Evolutionary conservation across 2,113 vertebrate genomes (phyloP).

Genomic region (Suncus etruscus): DNA sequence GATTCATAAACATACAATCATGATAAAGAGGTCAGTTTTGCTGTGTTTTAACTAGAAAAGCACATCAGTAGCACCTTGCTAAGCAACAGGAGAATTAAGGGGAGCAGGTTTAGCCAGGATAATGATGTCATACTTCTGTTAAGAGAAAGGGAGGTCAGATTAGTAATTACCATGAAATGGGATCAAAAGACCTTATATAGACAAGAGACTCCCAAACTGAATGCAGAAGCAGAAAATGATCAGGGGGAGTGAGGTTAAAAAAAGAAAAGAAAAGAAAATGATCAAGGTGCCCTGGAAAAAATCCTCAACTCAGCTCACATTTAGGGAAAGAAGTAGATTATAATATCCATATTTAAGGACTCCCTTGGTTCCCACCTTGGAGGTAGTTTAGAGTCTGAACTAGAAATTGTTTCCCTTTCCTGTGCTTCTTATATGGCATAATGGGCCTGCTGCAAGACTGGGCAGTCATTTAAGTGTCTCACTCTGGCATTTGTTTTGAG

Average conservation of each 20-base stretch:
- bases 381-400: neutral
- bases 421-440: neutral
- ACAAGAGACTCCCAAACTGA: neutral
- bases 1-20: neutral
- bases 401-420: neutral
- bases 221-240: slow-evolving; percentile 10
- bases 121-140: neutral
- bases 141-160: neutral
- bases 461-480: neutral
- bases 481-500: neutral
- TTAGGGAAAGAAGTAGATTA: neutral
- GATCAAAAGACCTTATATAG: neutral
- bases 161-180: neutral
- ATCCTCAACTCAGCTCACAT: slow-evolving; percentile 6
- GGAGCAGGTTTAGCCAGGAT: neutral
- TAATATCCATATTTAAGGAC: neutral
- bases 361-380: neutral
- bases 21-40: neutral
- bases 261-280: neutral
- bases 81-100: neutral
- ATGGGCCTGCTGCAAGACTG: neutral
- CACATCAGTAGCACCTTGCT: neutral
- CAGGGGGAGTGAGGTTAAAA: neutral
- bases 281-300: neutral
- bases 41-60: neutral